These are phyloP conservation scores for Eleutherodactylus coqui DNA, from an alignment of 2,797 vertebrate species.

Conservation along the genomic window DNA sequence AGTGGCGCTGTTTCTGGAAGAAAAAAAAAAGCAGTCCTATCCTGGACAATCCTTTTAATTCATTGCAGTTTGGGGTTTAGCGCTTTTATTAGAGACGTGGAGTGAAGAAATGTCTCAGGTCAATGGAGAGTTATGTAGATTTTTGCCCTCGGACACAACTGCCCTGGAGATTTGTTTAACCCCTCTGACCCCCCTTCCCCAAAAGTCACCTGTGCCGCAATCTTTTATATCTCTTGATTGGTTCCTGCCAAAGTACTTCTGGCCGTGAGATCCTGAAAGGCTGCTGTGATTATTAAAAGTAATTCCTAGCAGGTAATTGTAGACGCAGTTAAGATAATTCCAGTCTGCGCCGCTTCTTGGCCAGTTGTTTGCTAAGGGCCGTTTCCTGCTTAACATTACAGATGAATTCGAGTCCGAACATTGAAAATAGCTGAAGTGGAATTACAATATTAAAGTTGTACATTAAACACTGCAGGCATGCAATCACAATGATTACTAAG, in stretches of 20 bases:
- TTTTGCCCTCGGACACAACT: background rate
- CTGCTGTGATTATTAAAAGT: constrained; percentile 49
- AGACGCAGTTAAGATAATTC: constrained; percentile 53
- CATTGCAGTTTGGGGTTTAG: background rate
- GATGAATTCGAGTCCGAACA: constrained; percentile 50
- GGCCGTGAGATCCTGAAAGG: constrained; percentile 21
- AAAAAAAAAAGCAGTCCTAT: background rate
- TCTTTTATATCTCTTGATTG: constrained; percentile 40
- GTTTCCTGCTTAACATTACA: constrained; percentile 60
- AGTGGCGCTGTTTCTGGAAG: background rate
- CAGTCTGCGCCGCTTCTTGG: constrained; percentile 17
- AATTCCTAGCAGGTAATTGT: constrained; percentile 58
- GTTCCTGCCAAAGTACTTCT: constrained; percentile 24
- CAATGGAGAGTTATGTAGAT: background rate
- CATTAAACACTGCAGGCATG: constrained; percentile 64
- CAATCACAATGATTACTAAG: constrained; percentile 63
- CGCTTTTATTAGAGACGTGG: background rate
- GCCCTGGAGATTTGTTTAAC: constrained; percentile 9
- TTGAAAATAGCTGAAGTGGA: constrained; percentile 62
- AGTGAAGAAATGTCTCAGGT: background rate
- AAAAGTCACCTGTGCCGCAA: background rate
- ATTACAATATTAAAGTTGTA: constrained; percentile 64
- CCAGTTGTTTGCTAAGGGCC: constrained; percentile 52
- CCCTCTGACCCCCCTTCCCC: background rate
- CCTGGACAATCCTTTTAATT: background rate